Base-by-base conservation (phyloP, 2,113 vertebrate species). In the Pterocles orientalis region DNA sequence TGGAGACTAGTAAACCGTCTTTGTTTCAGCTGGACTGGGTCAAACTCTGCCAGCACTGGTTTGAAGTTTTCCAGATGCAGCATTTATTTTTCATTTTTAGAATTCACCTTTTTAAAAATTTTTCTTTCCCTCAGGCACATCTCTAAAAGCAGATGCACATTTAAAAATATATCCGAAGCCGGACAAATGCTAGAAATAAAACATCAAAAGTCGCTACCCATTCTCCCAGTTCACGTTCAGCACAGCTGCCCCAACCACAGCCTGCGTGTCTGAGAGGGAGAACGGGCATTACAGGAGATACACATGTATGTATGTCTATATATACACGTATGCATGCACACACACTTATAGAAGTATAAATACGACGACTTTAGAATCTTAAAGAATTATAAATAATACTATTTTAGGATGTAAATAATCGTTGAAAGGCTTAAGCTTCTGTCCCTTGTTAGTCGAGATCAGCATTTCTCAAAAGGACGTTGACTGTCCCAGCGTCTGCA, bases 161-260 rank as follows among this genome's bases (percentile, higher is more conserved):
- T 89, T 60, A 7, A 92, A 90, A 92, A 66, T 54, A 24, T 36
- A 58, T 28, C 33, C 4, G 29, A 92, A 88, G 71, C 18, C 19
- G 11, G 83, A 53, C 20, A 68, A 90, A 64, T 26, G 31, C 36
- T 72, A 68, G 76, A 88, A 92, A 82, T 89, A 84, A 85, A 86
- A 17, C 39, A 24, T 41, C 60, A 56, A 6, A 75, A 66, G 41
- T n/a, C 19, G 7, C 39, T 71, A 3, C 45, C 47, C 36, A 28
- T 81, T 92, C 69, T 86, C 57, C 51, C 16, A 39, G 45, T 23
- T 84, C 51, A 14, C 16, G 12, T 57, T 54, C 39, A 33, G 56
- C 70, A 12, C 25, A 58, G 60, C 51, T 90, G 88, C 34, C 45
- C 23, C 58, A 45, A 11, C 50, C 48, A 9, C n/a, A 57, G 43